Evolutionary conservation across 1,140 invertebrate genomes (phyloP).

Genomic region (Diploscapter pachys): DNA sequence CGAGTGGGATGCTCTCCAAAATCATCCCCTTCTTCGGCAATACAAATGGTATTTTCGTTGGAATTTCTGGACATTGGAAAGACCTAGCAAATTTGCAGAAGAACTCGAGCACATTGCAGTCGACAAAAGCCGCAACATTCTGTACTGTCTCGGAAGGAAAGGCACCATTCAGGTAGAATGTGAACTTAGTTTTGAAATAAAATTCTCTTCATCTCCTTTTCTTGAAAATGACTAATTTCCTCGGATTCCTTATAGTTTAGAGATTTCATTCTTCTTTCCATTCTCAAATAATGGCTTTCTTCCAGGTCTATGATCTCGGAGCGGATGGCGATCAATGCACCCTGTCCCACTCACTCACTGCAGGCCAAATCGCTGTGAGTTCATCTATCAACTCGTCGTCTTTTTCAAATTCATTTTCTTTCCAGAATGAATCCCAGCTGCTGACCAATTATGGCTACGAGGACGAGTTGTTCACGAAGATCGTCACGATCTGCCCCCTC

Average conservation of each 20-base stretch:
- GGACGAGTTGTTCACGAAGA: slow-evolving; percentile 14
- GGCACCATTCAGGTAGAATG: slow-evolving; percentile 62
- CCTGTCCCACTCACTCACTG: slow-evolving; percentile 71
- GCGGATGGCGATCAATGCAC: slow-evolving; percentile 72
- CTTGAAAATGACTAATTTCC: no score
- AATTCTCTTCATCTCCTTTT: no score
- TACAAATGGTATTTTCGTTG: background rate
- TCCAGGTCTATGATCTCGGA: slow-evolving; percentile 83
- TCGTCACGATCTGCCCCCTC: slow-evolving; percentile 16
- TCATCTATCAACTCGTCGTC: background rate
- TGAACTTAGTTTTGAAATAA: no score
- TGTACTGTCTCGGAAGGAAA: slow-evolving; percentile 77
- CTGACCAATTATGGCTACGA: slow-evolving; percentile 24
- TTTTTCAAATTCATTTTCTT: no score
- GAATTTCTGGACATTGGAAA: background rate
- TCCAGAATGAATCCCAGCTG: slow-evolving; percentile 15
- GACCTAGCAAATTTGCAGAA: slow-evolving; percentile 65
- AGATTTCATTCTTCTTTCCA: slow-evolving; percentile 67
- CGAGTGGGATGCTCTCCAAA: background rate
- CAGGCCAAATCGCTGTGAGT: slow-evolving; percentile 73
- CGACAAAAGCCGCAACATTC: slow-evolving; percentile 81
- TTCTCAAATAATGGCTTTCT: slow-evolving; percentile 50
- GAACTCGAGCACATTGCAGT: slow-evolving; percentile 81
- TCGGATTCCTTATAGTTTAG: no score
- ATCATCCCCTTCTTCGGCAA: slow-evolving; percentile 12